These are phyloP conservation scores for Nycteola revayana DNA, from an alignment of 2,888 invertebrate genomes.

Conservation along the genomic window DNA sequence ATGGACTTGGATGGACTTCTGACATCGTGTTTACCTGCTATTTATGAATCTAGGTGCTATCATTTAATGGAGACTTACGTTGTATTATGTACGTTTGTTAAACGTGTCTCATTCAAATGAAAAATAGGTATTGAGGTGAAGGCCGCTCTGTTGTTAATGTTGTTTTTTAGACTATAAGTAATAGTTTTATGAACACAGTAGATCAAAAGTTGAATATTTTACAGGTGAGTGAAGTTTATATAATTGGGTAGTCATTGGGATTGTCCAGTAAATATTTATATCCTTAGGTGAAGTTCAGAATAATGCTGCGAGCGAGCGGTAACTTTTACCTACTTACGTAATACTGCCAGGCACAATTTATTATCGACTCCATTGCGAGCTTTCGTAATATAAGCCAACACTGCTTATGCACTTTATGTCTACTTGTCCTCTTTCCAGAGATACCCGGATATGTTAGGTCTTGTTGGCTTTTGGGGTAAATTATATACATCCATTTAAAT, in stretches of 20 bases:
- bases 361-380: slow-evolving; percentile 70
- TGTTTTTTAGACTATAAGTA: slow-evolving; percentile 22
- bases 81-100: slow-evolving; percentile 50
- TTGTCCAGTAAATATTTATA: slow-evolving; percentile 30
- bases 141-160: slow-evolving; percentile 38
- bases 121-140: slow-evolving; percentile 68
- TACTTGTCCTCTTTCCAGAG: slow-evolving; percentile 45
- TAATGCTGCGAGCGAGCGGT: slow-evolving; percentile 62
- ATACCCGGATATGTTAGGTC: slow-evolving; percentile 43
- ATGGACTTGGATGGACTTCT: too few species aligned
- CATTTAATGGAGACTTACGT: slow-evolving; percentile 44
- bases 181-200: not conserved
- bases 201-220: not conserved
- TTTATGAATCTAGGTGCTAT: slow-evolving; percentile 32
- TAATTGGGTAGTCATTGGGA: slow-evolving; percentile 6
- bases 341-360: slow-evolving; percentile 72
- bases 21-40: too few species aligned
- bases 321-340: slow-evolving; percentile 78
- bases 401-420: slow-evolving; percentile 51
- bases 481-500: too few species aligned
- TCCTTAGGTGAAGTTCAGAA: slow-evolving; percentile 64
- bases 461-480: slow-evolving; percentile 3
- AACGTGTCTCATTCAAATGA: slow-evolving; percentile 53
- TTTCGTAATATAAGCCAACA: slow-evolving; percentile 73
- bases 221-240: not conserved